phyloP scores from a whole-genome alignment of 2,113 vertebrate genomes.

The Centrocercus urophasianus region DNA sequence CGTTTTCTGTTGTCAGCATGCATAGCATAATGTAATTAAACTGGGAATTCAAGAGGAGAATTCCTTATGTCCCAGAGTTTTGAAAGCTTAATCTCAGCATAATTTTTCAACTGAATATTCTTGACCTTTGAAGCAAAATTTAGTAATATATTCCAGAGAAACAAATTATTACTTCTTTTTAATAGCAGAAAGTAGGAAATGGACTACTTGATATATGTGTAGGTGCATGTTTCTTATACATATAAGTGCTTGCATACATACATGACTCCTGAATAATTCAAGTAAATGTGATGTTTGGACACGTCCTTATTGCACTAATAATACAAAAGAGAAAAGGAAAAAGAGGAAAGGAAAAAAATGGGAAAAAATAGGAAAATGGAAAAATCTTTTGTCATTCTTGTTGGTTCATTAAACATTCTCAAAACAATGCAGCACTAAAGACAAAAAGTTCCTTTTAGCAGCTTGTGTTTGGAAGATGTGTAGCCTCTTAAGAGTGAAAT shows the following conservation, averaged over 20 bases:
- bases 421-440: not conserved
- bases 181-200: not conserved
- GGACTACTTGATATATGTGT: not conserved
- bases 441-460: not conserved
- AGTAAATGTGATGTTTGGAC: not conserved
- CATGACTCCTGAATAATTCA: not conserved
- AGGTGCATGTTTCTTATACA: not conserved
- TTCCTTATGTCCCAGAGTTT: not conserved
- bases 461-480: not conserved
- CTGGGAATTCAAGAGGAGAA: constrained; percentile 29
- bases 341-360: not conserved
- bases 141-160: not conserved
- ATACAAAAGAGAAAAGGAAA: not conserved
- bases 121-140: not conserved
- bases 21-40: constrained; percentile 30
- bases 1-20: constrained; percentile 28
- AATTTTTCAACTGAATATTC: not conserved
- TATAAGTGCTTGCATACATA: not conserved
- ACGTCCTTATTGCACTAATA: not conserved
- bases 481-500: not conserved
- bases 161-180: not conserved
- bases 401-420: constrained; percentile 20
- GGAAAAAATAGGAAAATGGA: not conserved
- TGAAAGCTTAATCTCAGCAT: not conserved
- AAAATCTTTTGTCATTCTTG: not conserved